Conservation (phyloP, 2,888 invertebrate species). For the Agrotis clavis region DNA sequence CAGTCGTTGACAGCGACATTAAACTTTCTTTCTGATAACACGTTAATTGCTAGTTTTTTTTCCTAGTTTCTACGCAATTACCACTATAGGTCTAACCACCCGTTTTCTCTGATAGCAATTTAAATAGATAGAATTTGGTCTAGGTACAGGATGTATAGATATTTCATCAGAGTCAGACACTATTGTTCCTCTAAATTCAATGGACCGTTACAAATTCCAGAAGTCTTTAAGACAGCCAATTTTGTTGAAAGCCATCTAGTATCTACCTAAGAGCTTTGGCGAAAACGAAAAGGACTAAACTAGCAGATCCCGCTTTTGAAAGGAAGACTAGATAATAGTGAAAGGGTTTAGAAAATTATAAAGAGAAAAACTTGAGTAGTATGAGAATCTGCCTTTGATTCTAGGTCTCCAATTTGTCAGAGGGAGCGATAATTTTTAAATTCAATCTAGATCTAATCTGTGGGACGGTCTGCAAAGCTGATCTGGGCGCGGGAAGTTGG, state of each 20-base stretch:
- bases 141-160: slow-evolving; percentile 20
- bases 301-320: slow-evolving; percentile 25
- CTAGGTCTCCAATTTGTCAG: slow-evolving; percentile 50
- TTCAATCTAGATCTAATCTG: slow-evolving; percentile 80
- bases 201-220: slow-evolving; percentile 72
- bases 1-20: slow-evolving; percentile 68
- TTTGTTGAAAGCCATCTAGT: slow-evolving; percentile 67
- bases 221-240: slow-evolving; percentile 76
- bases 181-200: slow-evolving; percentile 75
- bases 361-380: slow-evolving; percentile 11
- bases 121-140: slow-evolving; percentile 21
- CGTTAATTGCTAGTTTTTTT: slow-evolving; percentile 60
- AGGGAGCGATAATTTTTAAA: slow-evolving; percentile 71
- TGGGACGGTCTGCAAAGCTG: slow-evolving; percentile 73
- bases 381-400: slow-evolving; percentile 28
- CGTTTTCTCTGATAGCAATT: slow-evolving; percentile 44
- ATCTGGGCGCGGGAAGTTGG: slow-evolving; percentile 74
- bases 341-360: slow-evolving; percentile 34
- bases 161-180: slow-evolving; percentile 65
- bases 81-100: background rate
- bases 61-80: slow-evolving; percentile 63
- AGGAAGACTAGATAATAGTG: background rate
- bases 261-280: slow-evolving; percentile 43
- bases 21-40: slow-evolving; percentile 76
- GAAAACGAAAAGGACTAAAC: slow-evolving; percentile 25